Evolutionary conservation across 1,140 invertebrate genomes (phyloP).

Genomic region (Lepidurus couesii): DNA sequence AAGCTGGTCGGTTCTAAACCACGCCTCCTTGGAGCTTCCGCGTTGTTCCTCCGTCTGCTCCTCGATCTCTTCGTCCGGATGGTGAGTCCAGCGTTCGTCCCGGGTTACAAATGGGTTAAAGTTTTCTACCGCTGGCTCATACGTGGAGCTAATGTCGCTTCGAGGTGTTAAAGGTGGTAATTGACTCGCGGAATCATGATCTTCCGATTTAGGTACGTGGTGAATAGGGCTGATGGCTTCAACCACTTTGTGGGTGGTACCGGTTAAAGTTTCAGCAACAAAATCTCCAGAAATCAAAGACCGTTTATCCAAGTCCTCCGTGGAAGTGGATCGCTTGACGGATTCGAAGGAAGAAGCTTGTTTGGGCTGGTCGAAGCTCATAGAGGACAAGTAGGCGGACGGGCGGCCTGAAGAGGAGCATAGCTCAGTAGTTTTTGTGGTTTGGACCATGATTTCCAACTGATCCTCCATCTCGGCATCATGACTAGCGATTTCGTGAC

Average conservation of each 20-base stretch:
- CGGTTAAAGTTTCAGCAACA: not conserved
- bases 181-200: not conserved
- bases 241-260: not conserved
- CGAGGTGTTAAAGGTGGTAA: constrained; percentile 25
- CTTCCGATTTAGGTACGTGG: not conserved
- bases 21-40: not conserved
- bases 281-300: not conserved
- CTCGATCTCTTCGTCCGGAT: not conserved
- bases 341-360: not conserved
- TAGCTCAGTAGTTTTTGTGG: not conserved
- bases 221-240: not conserved
- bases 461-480: not conserved
- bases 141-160: constrained; percentile 28
- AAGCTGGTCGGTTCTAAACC: not conserved
- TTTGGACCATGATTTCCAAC: not conserved
- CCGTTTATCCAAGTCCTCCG: not conserved
- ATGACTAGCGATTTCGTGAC: constrained; percentile 4
- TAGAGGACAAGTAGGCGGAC: not conserved
- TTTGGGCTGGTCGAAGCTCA: not conserved
- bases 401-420: not conserved
- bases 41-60: not conserved
- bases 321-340: not conserved
- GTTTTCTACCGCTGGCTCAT: not conserved
- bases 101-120: not conserved
- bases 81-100: not conserved